A percentile compares a stretch with the other conserved stretches of the same genome.
phyloP scores from a whole-genome alignment of 2,113 vertebrate species.

The Pterocles orientalis region DNA sequence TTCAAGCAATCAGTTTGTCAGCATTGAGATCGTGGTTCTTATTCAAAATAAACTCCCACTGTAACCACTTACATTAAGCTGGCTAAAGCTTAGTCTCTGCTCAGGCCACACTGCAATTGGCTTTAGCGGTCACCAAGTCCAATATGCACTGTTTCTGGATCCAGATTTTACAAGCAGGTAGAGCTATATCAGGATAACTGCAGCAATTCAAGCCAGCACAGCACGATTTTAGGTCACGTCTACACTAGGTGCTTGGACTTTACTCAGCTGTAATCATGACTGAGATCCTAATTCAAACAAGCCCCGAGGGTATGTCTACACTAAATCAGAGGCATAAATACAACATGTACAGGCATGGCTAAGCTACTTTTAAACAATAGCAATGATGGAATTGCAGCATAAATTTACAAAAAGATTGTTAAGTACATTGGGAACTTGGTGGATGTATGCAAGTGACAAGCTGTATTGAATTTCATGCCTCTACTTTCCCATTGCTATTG shows the following conservation, averaged over 20 bases:
- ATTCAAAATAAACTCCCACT: neutral
- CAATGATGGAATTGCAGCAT: neutral
- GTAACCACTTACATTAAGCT: neutral
- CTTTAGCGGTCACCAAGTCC: neutral
- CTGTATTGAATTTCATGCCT: neutral
- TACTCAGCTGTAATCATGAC: neutral
- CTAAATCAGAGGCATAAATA: neutral
- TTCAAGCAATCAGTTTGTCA: neutral
- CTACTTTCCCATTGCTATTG: neutral
- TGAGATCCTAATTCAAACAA: slow-evolving; percentile 52
- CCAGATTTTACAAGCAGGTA: neutral
- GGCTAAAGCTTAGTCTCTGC: neutral
- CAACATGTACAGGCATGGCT: neutral
- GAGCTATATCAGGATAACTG: neutral
- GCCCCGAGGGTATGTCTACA: slow-evolving; percentile 22
- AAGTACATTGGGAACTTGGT: neutral
- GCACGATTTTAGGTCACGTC: neutral
- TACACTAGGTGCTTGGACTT: neutral
- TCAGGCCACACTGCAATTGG: neutral
- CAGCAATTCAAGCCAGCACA: neutral
- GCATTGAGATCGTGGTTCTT: neutral
- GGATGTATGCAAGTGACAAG: neutral
- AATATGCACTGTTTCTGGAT: neutral
- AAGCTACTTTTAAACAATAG: neutral
- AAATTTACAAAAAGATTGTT: neutral